phyloP scores from a whole-genome alignment of 1,140 invertebrate genomes.

The Heliconius eleuchia region DNA sequence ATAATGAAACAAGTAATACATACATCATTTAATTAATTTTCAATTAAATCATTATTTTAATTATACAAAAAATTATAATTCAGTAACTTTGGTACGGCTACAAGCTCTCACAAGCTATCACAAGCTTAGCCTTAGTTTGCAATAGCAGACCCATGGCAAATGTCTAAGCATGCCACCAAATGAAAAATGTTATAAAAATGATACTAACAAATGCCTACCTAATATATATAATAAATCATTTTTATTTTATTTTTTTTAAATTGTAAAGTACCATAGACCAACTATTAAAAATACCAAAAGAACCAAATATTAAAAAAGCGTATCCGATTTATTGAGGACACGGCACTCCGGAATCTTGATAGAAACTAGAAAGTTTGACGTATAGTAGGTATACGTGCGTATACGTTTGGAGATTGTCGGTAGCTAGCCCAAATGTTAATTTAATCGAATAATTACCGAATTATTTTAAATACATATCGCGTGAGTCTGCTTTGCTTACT shows the following conservation, averaged over 20 bases:
- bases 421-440: constrained; percentile 33
- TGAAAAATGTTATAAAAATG: no score
- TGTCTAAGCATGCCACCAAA: no score
- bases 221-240: not conserved
- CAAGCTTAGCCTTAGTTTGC: no score
- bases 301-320: not conserved
- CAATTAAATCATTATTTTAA: no score
- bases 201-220: no score
- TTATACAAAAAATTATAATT: no score
- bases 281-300: not conserved
- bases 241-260: not conserved
- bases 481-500: constrained; percentile 1
- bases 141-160: no score
- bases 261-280: no score
- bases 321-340: constrained; percentile 40
- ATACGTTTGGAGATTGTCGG: constrained; percentile 48
- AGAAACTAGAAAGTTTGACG: constrained; percentile 62
- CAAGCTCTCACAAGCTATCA: no score
- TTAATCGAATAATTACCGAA: constrained; percentile 36
- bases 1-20: no score
- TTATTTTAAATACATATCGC: constrained; percentile 21
- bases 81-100: no score
- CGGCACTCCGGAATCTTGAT: constrained; percentile 35
- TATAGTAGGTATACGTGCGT: constrained; percentile 42
- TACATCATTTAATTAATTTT: no score